These are phyloP conservation scores for Delphinapterus leucas DNA, from an alignment of 2,113 vertebrate species.

Conservation along the genomic window DNA sequence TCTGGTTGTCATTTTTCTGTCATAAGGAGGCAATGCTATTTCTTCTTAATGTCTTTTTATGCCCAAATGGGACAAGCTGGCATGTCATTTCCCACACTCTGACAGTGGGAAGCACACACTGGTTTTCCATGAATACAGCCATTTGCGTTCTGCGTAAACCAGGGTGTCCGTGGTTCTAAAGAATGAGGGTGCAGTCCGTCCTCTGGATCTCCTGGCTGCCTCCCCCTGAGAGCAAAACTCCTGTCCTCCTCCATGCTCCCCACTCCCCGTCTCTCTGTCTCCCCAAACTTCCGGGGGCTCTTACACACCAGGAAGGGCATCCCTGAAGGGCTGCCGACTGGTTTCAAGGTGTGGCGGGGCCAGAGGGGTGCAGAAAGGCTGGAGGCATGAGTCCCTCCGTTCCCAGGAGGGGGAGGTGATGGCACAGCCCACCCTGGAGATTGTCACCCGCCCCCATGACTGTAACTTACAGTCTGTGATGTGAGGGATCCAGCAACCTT, in stretches of 20 bases:
- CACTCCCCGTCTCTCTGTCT: too few relatives aligned
- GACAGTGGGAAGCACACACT: not conserved
- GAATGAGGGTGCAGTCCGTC: rapidly evolving
- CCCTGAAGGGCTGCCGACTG: too few relatives aligned
- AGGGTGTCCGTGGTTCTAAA: too few relatives aligned
- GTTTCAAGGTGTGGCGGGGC: not conserved
- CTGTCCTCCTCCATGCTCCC: rapidly evolving
- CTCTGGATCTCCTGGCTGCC: rapidly evolving
- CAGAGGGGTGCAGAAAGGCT: not conserved
- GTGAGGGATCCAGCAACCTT: not conserved
- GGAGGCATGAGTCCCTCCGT: rapidly evolving
- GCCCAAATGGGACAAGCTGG: not conserved
- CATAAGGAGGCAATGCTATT: not conserved
- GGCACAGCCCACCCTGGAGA: rapidly evolving
- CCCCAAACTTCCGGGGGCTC: not conserved
- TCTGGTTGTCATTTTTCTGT: not conserved
- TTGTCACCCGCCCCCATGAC: rapidly evolving
- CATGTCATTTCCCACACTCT: too few relatives aligned
- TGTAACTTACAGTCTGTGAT: rapidly evolving
- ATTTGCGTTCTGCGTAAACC: rapidly evolving
- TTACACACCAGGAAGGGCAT: too few relatives aligned
- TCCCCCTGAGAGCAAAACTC: rapidly evolving
- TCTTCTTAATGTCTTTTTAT: not conserved
- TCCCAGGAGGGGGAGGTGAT: rapidly evolving
- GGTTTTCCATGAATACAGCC: rapidly evolving